Evolutionary conservation across 2,888 invertebrate genomes (phyloP).

Genomic region (Cosmia pyralina): DNA sequence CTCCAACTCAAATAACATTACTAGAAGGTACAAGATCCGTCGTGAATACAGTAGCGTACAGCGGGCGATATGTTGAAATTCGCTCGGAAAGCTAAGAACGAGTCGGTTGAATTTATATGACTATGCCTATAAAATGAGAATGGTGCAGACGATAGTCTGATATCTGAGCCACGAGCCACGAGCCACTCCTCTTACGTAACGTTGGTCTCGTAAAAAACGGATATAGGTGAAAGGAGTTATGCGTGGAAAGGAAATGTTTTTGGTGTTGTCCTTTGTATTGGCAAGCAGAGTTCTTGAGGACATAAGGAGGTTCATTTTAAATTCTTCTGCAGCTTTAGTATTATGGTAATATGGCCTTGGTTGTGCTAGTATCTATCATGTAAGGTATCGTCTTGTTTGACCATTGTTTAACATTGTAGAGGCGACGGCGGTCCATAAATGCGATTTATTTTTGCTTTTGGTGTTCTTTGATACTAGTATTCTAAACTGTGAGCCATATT

Average conservation of each 20-base stretch:
- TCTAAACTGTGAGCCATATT: not conserved
- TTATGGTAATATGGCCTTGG: not conserved
- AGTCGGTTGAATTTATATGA: slow-evolving; percentile 70
- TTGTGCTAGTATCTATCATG: not conserved
- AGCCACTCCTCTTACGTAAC: slow-evolving; percentile 62
- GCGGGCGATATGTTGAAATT: slow-evolving; percentile 53
- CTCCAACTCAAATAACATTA: slow-evolving; percentile 59
- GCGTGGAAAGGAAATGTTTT: slow-evolving; percentile 12
- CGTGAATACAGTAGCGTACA: slow-evolving; percentile 42
- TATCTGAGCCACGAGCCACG: slow-evolving; percentile 57
- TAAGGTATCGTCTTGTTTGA: not conserved
- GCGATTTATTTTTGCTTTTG: not conserved
- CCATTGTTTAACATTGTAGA: not conserved
- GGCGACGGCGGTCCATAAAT: not conserved
- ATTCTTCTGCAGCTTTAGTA: not conserved
- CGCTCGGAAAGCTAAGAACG: slow-evolving; percentile 49
- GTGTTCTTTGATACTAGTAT: not conserved
- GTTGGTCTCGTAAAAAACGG: slow-evolving; percentile 60
- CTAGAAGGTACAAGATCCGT: slow-evolving; percentile 47
- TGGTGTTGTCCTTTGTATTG: slow-evolving; percentile 11
- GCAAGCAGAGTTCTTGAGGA: not conserved
- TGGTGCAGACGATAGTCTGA: slow-evolving; percentile 66
- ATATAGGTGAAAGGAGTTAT: slow-evolving; percentile 39
- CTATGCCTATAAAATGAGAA: slow-evolving; percentile 71
- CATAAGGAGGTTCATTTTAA: slow-evolving; percentile 4